Base-by-base conservation (phyloP, 2,888 invertebrate species). In the Chrysotoxum bicinctum region DNA sequence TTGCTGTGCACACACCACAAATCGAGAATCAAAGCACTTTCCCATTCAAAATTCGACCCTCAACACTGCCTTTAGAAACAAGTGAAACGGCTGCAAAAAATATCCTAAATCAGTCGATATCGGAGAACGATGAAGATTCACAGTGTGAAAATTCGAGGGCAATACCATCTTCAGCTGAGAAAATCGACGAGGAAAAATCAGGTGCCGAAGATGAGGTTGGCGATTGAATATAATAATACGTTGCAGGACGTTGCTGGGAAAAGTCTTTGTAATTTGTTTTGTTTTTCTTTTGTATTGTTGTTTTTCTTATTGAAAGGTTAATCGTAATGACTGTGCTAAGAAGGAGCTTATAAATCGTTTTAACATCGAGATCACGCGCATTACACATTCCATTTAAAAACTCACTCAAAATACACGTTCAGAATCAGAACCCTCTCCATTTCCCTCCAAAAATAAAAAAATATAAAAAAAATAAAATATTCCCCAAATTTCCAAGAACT, bases 1-100 rank as follows among this genome's bases (percentile, higher is more conserved):
- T 95, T 12, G 96, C 96, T 0, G 95, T 97, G 9, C 94, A 94
- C 88, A 96, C 96, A 6, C 96, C 96, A 7, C 95, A 95, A 93
- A 94, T 95, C 12, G 92, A 92, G 73, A 90, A 89, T 84, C 89
- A 90, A 69, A 91, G 91, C 68, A 92, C 91, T 70, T 93, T 93
- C 87, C 93, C 93, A 0, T 93, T 92, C 74, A 90, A 91, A 70
- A 81, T 89, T 37, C 89, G 92, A 26, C 92, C 92, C 32, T 92
- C 92, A 12, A 90, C 92, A 8, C 75, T 92, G 87, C 90, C 91
- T 40, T 87, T 92, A 50, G 91, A 89, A 58, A 76, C 87, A 32
- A 75, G 74, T n/a, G 87, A 87, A 14, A 77, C 78, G 43, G 66
- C 87, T 21, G 60, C 58, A 32, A 87, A 87, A 54, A 87, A 82